A percentile compares a stretch with the other conserved stretches of the same genome.
Evolutionary conservation across 1,140 invertebrate genomes (phyloP).

Genomic region (Parapsyche elsis): DNA sequence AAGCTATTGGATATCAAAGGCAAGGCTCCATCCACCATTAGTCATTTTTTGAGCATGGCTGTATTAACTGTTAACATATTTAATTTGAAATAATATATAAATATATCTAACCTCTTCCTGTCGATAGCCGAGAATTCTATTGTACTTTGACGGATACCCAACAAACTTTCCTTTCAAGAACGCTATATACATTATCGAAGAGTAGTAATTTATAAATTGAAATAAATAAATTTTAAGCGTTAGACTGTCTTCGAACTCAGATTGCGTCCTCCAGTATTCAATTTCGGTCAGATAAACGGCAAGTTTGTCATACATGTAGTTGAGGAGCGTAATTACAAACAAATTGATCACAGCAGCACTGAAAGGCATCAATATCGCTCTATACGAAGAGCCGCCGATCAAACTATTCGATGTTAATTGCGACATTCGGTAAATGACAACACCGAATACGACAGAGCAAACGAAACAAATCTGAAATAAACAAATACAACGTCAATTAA

Average conservation of each 20-base stretch:
- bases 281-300: slow-evolving; percentile 74
- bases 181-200: slow-evolving; percentile 87
- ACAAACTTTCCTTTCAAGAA: slow-evolving; percentile 87
- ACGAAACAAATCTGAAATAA: slow-evolving; percentile 45
- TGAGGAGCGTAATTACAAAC: slow-evolving; percentile 48
- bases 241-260: slow-evolving; percentile 85
- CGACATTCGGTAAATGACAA: slow-evolving; percentile 52
- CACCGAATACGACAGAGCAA: slow-evolving; percentile 45
- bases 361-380: slow-evolving; percentile 44
- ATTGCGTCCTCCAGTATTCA: slow-evolving; percentile 86
- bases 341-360: slow-evolving; percentile 51
- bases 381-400: slow-evolving; percentile 35
- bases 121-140: slow-evolving; percentile 74
- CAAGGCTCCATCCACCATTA: no score
- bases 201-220: slow-evolving; percentile 90
- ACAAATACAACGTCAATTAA: slow-evolving; percentile 24
- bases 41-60: no score
- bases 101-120: slow-evolving; percentile 80
- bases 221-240: slow-evolving; percentile 89
- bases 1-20: no score
- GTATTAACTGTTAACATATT: no score
- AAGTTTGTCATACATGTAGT: slow-evolving; percentile 63
- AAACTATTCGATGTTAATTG: slow-evolving; percentile 49
- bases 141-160: slow-evolving; percentile 82
- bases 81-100: no score